Percentiles rank a stretch among this genome's conserved stretches.
These are phyloP conservation scores for Eupsittula cactorum DNA, from an alignment of 2,113 vertebrate species.

Conservation along the genomic window DNA sequence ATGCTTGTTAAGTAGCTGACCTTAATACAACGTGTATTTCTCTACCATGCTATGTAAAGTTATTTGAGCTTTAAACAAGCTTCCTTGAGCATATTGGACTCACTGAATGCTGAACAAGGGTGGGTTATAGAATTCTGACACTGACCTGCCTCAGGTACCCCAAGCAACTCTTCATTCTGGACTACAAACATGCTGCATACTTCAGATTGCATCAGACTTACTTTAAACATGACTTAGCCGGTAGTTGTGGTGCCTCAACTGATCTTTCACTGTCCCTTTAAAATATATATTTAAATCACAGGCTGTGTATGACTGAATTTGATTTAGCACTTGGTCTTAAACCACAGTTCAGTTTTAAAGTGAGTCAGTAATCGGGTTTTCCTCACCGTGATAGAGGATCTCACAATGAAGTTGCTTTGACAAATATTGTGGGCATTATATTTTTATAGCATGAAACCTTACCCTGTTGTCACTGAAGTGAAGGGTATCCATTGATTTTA, in stretches of 20 bases:
- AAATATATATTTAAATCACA: constrained; percentile 11
- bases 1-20: not conserved
- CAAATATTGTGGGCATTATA: constrained; percentile 35
- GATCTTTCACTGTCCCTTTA: not conserved
- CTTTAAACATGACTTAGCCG: not conserved
- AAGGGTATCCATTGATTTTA: constrained; percentile 51
- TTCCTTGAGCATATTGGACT: not conserved
- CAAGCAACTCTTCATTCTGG: not conserved
- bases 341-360: constrained; percentile 13
- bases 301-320: not conserved
- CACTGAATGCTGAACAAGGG: not conserved
- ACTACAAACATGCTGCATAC: not conserved
- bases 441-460: constrained; percentile 29
- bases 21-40: not conserved
- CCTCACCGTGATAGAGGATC: not conserved
- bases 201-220: not conserved
- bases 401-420: constrained; percentile 42
- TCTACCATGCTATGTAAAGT: not conserved
- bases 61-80: not conserved
- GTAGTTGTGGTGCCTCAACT: not conserved
- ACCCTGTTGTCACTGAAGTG: constrained; percentile 23
- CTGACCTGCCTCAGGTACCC: not conserved
- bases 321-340: constrained; percentile 43
- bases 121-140: not conserved
- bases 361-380: constrained; percentile 8